phyloP scores from a whole-genome alignment of 2,113 vertebrate genomes.

The Scomber scombrus region DNA sequence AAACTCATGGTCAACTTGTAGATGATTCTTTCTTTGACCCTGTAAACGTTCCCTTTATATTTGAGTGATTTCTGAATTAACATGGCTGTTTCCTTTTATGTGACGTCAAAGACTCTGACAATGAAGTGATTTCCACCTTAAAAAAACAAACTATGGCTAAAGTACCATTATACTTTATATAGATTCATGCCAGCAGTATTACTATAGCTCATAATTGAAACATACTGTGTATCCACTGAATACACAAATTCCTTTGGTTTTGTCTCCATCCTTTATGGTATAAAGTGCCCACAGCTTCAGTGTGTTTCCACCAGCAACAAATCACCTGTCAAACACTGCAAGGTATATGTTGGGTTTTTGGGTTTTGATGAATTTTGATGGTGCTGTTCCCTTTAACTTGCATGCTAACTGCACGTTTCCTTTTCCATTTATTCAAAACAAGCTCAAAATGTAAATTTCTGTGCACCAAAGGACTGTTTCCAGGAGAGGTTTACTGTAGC shows the following conservation, averaged over 20 bases:
- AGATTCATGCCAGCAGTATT: background rate
- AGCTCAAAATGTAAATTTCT: background rate
- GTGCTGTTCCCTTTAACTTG: constrained; percentile 11
- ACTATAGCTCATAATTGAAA: background rate
- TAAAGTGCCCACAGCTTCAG: background rate
- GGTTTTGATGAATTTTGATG: constrained; percentile 4
- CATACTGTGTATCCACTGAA: background rate
- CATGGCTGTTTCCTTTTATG: background rate
- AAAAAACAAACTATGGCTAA: background rate
- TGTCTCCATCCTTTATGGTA: background rate
- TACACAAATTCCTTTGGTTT: constrained; percentile 12
- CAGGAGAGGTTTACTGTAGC: background rate
- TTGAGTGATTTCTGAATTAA: background rate
- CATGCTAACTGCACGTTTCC: background rate
- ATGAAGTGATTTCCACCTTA: background rate
- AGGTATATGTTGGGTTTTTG: constrained; percentile 1
- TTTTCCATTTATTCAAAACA: background rate
- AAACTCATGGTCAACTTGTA: background rate
- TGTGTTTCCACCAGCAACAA: background rate
- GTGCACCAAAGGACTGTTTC: background rate
- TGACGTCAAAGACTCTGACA: background rate
- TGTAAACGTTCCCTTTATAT: background rate
- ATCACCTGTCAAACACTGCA: background rate
- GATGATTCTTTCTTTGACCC: background rate
- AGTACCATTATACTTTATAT: background rate